Evolutionary conservation across 2,113 vertebrate species (phyloP), one percentile per base, ranked within the genome.

Genomic region (Oceanites oceanicus): DNA sequence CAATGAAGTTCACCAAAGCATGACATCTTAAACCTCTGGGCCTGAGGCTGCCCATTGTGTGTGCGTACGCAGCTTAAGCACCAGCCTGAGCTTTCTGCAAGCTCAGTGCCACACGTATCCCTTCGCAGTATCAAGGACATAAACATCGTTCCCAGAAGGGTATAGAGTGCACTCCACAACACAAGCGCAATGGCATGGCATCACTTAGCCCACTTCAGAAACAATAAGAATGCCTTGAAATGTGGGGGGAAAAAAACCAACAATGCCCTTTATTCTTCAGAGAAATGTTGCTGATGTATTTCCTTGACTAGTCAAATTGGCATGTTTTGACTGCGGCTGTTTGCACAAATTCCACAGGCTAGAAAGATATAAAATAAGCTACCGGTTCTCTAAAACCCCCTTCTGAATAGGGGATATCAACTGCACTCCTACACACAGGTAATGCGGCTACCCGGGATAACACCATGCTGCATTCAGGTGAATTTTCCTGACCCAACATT

Each of bases 341-440:
- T 95, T 50, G 25, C 32, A 62, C 21, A 49, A 76, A 56, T 72
- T 36, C 58, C 67, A 17, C 17, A 18, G 50, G 16, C 62, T 79
- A 47, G 55, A 71, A 82, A 62, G n/a, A 30, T 12, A 10, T 6
- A 25, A 76, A 79, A 61, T 11, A 40, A 89, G 6, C 17, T 30
- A 2, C 66, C 27, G 25, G 22, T 36, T 63, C 29, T 71, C 13
- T 36, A 58, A 44, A 44, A 0, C 2, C 17, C 44, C 2, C 13
- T 62, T 76, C 15, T 73, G 50, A 56, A 32, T 0, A 32, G 50
- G 18, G 9, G 8, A 0, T 4, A 20, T 17, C 42, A 21, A 3
- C 16, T 27, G 15, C 50, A 38, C 17, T 50, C 12, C 63, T 49
- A 6, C 21, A 7, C 1, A 10, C 7, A n/a, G 3, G 11, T 22